These are phyloP conservation scores for Myrmecobius fasciatus DNA, from an alignment of 2,113 vertebrate species.

Conservation along the genomic window DNA sequence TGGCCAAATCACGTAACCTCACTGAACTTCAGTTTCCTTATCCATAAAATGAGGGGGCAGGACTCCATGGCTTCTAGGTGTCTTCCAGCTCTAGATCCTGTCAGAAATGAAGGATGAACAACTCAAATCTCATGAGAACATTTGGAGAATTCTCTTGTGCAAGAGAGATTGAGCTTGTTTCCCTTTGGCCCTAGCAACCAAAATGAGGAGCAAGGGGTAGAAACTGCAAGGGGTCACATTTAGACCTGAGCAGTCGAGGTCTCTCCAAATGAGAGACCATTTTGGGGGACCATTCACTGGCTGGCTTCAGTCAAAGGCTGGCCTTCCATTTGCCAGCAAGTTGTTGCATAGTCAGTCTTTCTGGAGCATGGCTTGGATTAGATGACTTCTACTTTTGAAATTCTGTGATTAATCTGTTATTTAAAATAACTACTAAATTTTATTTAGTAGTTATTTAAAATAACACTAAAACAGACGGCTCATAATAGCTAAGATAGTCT, in stretches of 20 bases:
- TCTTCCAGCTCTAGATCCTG: background rate
- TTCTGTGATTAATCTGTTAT: background rate
- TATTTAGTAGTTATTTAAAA: too few relatives aligned
- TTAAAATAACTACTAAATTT: too few relatives aligned
- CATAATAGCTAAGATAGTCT: background rate
- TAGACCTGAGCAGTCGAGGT: background rate
- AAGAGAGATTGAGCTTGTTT: background rate
- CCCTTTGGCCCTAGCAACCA: background rate
- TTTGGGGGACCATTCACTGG: background rate
- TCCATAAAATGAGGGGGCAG: background rate
- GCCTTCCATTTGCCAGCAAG: background rate
- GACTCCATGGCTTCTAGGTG: background rate
- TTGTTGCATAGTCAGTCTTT: background rate
- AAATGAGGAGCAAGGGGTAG: background rate
- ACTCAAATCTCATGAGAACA: background rate
- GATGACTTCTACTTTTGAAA: background rate
- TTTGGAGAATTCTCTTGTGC: background rate
- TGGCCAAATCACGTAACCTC: background rate
- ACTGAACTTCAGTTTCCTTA: background rate
- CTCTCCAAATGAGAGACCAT: background rate
- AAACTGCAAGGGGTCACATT: background rate
- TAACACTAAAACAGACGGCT: background rate
- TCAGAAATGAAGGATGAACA: background rate
- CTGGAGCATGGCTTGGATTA: background rate
- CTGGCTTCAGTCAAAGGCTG: background rate